Evolutionary conservation across 2,113 vertebrate species (phyloP).

Genomic region (Odontophorus gujanensis): DNA sequence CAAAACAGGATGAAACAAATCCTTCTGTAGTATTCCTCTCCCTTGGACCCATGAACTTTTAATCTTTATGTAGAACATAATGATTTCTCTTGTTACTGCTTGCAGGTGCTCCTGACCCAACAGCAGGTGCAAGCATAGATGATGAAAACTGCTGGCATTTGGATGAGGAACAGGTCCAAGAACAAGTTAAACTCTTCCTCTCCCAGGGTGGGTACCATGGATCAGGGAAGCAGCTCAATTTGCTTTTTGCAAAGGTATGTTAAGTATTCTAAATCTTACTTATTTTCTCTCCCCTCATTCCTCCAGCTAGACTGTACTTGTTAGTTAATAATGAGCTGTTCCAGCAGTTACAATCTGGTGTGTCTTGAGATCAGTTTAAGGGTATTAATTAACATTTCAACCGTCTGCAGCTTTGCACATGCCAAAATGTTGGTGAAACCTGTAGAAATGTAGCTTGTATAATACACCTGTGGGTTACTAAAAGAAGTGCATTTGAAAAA

Average conservation of each 20-base stretch:
- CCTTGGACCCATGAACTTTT: not conserved
- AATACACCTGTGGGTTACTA: not conserved
- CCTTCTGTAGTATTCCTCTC: not conserved
- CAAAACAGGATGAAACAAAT: not conserved
- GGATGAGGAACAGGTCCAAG: slow-evolving; percentile 97
- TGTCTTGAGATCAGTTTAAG: not conserved
- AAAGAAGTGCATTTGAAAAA: not conserved
- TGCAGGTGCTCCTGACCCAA: slow-evolving; percentile 95
- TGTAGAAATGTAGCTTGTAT: not conserved
- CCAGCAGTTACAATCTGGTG: not conserved
- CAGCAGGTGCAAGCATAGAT: slow-evolving; percentile 95
- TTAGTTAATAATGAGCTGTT: not conserved
- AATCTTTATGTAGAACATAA: not conserved
- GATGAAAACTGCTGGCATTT: slow-evolving; percentile 99
- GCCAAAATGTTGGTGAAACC: not conserved
- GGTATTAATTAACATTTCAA: not conserved
- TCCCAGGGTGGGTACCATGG: slow-evolving; percentile 98
- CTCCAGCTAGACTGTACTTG: not conserved
- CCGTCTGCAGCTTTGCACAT: not conserved
- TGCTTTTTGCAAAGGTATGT: slow-evolving; percentile 95
- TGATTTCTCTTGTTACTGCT: slow-evolving; percentile 62
- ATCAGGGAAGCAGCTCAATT: slow-evolving; percentile 97
- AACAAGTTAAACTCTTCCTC: slow-evolving; percentile 97
- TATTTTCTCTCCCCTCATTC: not conserved
- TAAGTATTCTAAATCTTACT: not conserved